These are phyloP conservation scores for Lichenostomus cassidix DNA, from an alignment of 2,113 vertebrate species.

Conservation along the genomic window DNA sequence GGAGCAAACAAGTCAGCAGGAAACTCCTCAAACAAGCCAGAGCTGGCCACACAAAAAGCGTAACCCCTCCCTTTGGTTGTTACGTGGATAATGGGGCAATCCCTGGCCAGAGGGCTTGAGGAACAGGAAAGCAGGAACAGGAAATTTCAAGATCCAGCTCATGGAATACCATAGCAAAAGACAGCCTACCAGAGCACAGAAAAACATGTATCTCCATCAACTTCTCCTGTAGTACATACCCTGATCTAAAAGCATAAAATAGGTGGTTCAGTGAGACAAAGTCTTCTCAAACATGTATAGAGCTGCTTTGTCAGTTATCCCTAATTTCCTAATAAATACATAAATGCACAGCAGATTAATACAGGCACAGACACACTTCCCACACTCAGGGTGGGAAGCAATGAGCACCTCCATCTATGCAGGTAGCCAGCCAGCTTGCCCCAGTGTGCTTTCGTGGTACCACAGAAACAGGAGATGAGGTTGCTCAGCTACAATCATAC, in stretches of 20 bases:
- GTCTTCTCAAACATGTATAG: neutral
- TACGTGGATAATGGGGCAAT: conserved; percentile 1
- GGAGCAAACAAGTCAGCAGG: neutral
- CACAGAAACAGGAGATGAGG: neutral
- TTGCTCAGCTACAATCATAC: neutral
- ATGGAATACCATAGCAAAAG: neutral
- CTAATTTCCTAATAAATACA: neutral
- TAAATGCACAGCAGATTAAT: neutral
- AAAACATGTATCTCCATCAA: neutral
- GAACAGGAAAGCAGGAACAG: neutral
- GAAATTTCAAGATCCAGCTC: neutral
- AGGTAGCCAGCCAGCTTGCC: neutral
- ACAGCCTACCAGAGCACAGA: neutral
- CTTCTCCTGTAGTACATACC: neutral
- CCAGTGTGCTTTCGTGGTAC: neutral
- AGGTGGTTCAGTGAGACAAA: neutral
- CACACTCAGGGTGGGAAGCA: neutral
- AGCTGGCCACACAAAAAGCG: conserved; percentile 22
- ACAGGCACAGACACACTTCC: neutral
- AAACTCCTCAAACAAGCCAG: conserved; percentile 54
- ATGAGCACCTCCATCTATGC: neutral
- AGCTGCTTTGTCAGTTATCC: neutral
- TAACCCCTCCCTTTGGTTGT: conserved; percentile 25
- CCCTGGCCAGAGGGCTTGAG: conserved; percentile 41
- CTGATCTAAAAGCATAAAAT: neutral